Base-by-base conservation (phyloP, 2,888 invertebrate species). In the Caradrina clavipalpis region DNA sequence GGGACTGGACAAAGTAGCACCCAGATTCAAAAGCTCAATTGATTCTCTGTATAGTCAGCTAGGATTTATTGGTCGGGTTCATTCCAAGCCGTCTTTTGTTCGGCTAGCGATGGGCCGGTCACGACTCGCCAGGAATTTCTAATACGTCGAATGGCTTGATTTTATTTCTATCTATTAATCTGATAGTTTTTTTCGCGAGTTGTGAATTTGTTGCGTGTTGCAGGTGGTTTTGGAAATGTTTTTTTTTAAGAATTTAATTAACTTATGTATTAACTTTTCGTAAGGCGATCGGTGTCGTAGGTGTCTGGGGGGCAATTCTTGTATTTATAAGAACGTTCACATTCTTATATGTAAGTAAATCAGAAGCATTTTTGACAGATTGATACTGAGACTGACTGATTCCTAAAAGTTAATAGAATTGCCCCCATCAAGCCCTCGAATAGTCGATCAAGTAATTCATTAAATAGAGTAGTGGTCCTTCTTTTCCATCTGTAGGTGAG, bases 81-180 rank as follows among this genome's bases (percentile, higher is more conserved):
- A 76, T 76, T 76, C 80, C 72, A 53, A 76, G 53, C 51, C 63
- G 83, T 69, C 79, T 81, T 82, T 85, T 81, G 86, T 86, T 69
- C 68, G 68, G 57, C 69, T 62, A 73, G 72, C 82, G 86, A 84
- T 80, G 80, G 70, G 59, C 57, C 56, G 56, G 84, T 84, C 84
- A 84, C 84, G 84, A 86, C 80, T 82, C 13, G 17, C 31, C 55
- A 69, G 59, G 82, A 82, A 82, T 82, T 82, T 84, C 85, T 80
- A 84, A 77, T 84, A 76, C 83, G 66, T 64, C 70, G 60, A 76
- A 80, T 54, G 70, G 64, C 55, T 82, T 79, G 59, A 75, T 82
- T 80, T 69, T 75, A 76, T 76, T 84, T 73, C 56, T 78, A 76
- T 73, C 84, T 67, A 70, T 73, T 84, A 70, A 81, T 66, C 55